phyloP scores from a whole-genome alignment of 2,888 invertebrate genomes.

The Junonia oenone region DNA sequence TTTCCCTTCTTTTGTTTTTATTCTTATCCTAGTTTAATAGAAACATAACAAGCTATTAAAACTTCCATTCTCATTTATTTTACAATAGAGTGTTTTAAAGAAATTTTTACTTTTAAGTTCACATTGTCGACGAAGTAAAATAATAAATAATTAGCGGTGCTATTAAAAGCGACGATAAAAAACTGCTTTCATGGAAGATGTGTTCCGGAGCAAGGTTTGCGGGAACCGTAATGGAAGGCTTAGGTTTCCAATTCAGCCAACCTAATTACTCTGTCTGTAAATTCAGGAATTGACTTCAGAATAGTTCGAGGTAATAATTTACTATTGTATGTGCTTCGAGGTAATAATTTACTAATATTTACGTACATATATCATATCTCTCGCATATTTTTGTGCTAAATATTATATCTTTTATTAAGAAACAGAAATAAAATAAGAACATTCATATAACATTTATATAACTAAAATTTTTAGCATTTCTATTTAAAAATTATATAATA shows the following conservation, averaged over 20 bases:
- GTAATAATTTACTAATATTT: no score
- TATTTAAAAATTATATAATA: background rate
- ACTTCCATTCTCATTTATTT: background rate
- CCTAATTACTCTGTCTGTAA: conserved; percentile 21
- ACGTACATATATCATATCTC: no score
- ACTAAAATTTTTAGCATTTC: background rate
- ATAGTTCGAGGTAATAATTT: conserved; percentile 16
- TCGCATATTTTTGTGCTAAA: no score
- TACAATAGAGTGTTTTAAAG: background rate
- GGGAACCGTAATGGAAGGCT: conserved; percentile 16
- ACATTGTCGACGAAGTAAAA: conserved; percentile 6
- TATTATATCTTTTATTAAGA: no score
- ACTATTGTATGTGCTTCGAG: no score
- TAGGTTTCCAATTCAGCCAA: conserved; percentile 20
- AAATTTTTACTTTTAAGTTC: conserved; percentile 8
- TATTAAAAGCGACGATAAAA: conserved; percentile 6
- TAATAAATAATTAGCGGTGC: conserved; percentile 8
- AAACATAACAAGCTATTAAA: background rate
- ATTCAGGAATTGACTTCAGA: conserved; percentile 17
- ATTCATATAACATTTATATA: background rate
- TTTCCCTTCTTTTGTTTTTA: conserved; percentile 4
- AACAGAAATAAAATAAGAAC: no score
- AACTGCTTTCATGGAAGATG: background rate
- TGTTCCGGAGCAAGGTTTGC: conserved; percentile 7
- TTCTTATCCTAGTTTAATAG: background rate